Evolutionary conservation across 2,888 invertebrate genomes (phyloP).

Genomic region (Gandaritis pyraliata): DNA sequence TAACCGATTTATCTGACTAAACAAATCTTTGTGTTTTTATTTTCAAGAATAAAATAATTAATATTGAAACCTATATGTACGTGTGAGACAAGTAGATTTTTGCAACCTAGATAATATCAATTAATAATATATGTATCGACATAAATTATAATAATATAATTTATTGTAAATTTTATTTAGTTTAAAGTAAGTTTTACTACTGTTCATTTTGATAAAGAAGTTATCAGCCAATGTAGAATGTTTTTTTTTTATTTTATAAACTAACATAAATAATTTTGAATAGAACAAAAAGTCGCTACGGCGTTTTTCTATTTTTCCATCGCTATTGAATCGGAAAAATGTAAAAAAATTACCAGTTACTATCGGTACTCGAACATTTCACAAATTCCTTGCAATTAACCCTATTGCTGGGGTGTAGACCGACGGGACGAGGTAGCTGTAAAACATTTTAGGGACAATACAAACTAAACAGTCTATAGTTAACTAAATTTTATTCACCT

Average conservation of each 20-base stretch:
- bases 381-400: background rate
- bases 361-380: conserved; percentile 17
- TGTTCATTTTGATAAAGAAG: background rate
- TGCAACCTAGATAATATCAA: too few species aligned
- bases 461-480: background rate
- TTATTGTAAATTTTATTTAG: too few species aligned
- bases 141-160: too few species aligned
- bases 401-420: conserved; percentile 5
- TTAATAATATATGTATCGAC: too few species aligned
- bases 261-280: conserved; percentile 14
- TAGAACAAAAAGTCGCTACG: conserved; percentile 13
- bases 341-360: conserved; percentile 45
- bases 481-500: too few species aligned
- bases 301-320: conserved; percentile 8
- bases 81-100: too few species aligned
- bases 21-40: too few species aligned
- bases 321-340: conserved; percentile 10
- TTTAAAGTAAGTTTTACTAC: too few species aligned
- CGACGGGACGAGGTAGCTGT: conserved; percentile 18
- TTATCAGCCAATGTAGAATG: background rate
- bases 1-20: too few species aligned
- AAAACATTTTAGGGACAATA: conserved; percentile 10
- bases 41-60: too few species aligned
- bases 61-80: too few species aligned
- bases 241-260: background rate